These are phyloP conservation scores for Perizoma flavofasciatum DNA, from an alignment of 2,888 invertebrate genomes.

Conservation along the genomic window DNA sequence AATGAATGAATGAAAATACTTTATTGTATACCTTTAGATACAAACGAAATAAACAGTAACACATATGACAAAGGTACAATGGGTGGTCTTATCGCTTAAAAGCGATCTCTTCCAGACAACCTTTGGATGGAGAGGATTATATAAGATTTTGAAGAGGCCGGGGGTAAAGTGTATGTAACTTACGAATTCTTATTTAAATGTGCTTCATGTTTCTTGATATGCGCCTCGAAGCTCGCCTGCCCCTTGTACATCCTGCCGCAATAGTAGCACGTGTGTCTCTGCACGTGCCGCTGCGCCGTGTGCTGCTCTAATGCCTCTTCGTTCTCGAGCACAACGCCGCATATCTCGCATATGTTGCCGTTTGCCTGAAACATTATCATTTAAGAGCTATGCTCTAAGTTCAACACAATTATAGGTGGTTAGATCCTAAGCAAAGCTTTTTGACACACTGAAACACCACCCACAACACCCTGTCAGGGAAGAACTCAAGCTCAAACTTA, in stretches of 20 bases:
- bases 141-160: too few relatives aligned
- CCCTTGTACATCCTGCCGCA: constrained; percentile 71
- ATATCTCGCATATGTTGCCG: constrained; percentile 65
- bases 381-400: too few relatives aligned
- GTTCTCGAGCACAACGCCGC: constrained; percentile 57
- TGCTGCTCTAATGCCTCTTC: constrained; percentile 56
- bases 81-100: too few relatives aligned
- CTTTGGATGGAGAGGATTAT: too few relatives aligned
- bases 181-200: constrained; percentile 35
- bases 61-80: too few relatives aligned
- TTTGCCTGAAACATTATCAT: constrained; percentile 25
- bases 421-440: background rate
- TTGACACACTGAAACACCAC: too few relatives aligned
- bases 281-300: constrained; percentile 57
- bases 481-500: too few relatives aligned
- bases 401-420: background rate
- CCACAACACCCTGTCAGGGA: too few relatives aligned
- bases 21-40: too few relatives aligned
- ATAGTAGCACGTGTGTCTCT: constrained; percentile 69
- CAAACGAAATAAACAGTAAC: too few relatives aligned
- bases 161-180: constrained; percentile 1
- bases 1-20: too few relatives aligned
- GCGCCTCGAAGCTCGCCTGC: constrained; percentile 61
- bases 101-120: too few relatives aligned
- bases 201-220: constrained; percentile 70